These are phyloP conservation scores for Caenorhabditis macrosperma DNA, from an alignment of 2,888 invertebrate genomes.

Conservation along the genomic window DNA sequence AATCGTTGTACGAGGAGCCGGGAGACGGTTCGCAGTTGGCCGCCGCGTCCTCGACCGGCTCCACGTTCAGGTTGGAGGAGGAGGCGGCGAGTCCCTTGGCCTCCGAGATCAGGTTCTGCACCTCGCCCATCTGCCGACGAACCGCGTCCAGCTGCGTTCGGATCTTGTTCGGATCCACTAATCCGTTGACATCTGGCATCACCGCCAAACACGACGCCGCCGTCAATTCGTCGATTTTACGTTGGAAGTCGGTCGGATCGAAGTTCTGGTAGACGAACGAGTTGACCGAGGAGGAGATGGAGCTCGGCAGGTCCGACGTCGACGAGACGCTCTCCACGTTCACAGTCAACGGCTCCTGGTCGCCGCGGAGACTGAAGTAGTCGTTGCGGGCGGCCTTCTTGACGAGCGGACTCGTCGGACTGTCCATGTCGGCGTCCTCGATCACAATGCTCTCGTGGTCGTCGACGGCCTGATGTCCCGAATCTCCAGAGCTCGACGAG, in stretches of 20 bases:
- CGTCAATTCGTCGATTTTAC: slow-evolving; percentile 66
- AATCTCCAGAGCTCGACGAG: slow-evolving; percentile 52
- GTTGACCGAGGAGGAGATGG: slow-evolving; percentile 67
- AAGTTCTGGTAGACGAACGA: slow-evolving; percentile 67
- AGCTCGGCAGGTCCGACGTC: slow-evolving; percentile 68
- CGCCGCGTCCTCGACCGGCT: slow-evolving; percentile 45
- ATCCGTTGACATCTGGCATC: slow-evolving; percentile 64
- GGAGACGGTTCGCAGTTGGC: slow-evolving; percentile 65
- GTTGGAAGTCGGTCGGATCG: slow-evolving; percentile 57
- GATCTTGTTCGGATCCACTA: slow-evolving; percentile 61
- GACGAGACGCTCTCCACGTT: slow-evolving; percentile 59
- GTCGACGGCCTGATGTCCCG: slow-evolving; percentile 47
- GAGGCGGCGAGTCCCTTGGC: slow-evolving; percentile 31
- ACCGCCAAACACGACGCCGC: slow-evolving; percentile 62
- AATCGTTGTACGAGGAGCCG: slow-evolving; percentile 62
- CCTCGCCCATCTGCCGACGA: slow-evolving; percentile 53
- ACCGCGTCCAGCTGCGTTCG: slow-evolving; percentile 51
- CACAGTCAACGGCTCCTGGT: slow-evolving; percentile 56
- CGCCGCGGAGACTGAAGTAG: slow-evolving; percentile 17
- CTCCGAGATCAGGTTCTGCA: slow-evolving; percentile 59
- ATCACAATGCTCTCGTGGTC: slow-evolving; percentile 55
- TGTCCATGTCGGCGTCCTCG: slow-evolving; percentile 63
- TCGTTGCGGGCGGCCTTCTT: slow-evolving; percentile 49
- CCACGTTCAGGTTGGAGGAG: slow-evolving; percentile 11
- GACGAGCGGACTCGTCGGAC: slow-evolving; percentile 63